phyloP scores from a whole-genome alignment of 2,113 vertebrate genomes.

The Pelecanoides urinatrix region DNA sequence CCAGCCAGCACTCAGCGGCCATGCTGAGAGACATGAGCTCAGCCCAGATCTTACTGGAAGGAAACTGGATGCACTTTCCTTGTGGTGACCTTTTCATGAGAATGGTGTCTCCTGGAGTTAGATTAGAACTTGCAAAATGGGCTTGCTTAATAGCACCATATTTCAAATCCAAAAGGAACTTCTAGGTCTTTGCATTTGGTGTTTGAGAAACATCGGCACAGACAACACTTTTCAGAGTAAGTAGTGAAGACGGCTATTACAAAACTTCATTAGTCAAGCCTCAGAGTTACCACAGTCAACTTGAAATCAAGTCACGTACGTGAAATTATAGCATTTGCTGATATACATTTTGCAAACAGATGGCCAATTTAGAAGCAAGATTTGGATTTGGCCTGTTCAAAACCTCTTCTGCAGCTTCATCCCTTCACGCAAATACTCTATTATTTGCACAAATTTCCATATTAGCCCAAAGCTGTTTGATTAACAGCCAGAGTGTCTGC shows the following conservation, averaged over 20 bases:
- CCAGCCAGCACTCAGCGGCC: background rate
- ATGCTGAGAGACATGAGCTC: background rate
- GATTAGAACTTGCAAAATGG: background rate
- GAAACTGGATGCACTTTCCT: background rate
- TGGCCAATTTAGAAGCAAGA: background rate
- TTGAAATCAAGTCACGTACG: background rate
- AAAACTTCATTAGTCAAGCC: slow-evolving; percentile 23
- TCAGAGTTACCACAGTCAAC: background rate
- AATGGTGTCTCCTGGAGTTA: background rate
- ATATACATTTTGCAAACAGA: background rate
- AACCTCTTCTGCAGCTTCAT: background rate
- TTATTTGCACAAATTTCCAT: background rate
- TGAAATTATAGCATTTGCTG: background rate
- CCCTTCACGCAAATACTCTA: background rate
- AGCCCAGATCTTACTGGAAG: background rate
- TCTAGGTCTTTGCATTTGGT: background rate
- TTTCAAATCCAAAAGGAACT: slow-evolving; percentile 18
- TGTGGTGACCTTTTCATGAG: background rate
- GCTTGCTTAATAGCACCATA: background rate
- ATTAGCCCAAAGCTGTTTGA: background rate
- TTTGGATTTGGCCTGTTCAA: background rate
- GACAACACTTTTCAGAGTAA: background rate
- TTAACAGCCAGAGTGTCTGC: background rate
- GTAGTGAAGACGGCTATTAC: background rate
- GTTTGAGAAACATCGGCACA: slow-evolving; percentile 26